A percentile compares a stretch with the other conserved stretches of the same genome.
These are phyloP conservation scores for Streblospio benedicti DNA, from an alignment of 1,140 invertebrate genomes.

Conservation along the genomic window DNA sequence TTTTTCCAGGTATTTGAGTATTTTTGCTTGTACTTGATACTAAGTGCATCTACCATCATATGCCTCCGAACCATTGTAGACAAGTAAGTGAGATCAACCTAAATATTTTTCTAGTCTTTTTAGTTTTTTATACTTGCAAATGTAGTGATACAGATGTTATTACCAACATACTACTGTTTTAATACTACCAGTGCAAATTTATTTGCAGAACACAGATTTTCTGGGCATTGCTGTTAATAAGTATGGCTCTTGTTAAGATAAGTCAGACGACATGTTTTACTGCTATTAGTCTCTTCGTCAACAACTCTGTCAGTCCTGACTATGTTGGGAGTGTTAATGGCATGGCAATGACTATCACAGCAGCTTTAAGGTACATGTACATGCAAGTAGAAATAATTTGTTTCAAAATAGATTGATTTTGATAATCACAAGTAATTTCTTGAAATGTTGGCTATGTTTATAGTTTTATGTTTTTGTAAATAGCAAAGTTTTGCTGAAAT, in stretches of 20 bases:
- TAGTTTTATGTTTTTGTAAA: too few species aligned
- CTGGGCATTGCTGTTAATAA: not conserved
- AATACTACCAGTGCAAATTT: not conserved
- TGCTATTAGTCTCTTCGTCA: conserved; percentile 33
- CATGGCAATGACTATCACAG: conserved; percentile 36
- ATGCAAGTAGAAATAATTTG: not conserved
- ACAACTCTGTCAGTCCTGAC: conserved; percentile 31
- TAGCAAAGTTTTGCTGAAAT: not conserved
- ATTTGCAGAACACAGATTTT: not conserved
- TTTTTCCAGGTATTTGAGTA: too few species aligned
- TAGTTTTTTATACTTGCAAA: too few species aligned
- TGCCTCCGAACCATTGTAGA: too few species aligned
- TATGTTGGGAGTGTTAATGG: conserved; percentile 34
- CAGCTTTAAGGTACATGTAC: conserved; percentile 25
- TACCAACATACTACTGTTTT: too few species aligned
- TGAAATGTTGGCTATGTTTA: not conserved
- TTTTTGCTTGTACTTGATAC: too few species aligned
- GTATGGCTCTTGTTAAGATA: not conserved
- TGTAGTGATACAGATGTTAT: too few species aligned
- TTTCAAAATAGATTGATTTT: not conserved
- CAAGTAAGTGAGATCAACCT: too few species aligned
- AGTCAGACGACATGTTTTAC: conserved; percentile 24
- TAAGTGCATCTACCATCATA: too few species aligned
- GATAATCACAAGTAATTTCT: not conserved
- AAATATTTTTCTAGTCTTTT: too few species aligned